Evolutionary conservation across 2,797 vertebrate species (phyloP).

Genomic region (Takifugu ocellatus): DNA sequence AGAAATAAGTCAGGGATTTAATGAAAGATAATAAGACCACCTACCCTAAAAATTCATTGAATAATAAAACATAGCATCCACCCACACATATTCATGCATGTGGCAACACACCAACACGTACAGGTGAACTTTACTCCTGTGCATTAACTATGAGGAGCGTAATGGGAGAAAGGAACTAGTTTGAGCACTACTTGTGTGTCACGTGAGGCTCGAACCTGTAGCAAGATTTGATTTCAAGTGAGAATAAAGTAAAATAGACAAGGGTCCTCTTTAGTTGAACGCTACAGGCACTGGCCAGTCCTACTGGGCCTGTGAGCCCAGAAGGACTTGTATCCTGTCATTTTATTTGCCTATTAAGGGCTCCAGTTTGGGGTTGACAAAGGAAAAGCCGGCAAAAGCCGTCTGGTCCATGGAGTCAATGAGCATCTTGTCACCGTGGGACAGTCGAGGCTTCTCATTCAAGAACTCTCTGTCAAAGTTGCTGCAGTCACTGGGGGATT

Average conservation of each 20-base stretch:
- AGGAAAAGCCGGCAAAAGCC: slow-evolving; percentile 91
- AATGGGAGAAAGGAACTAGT: not conserved
- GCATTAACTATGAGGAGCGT: too few species aligned
- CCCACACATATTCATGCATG: slow-evolving; percentile 1
- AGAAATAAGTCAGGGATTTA: slow-evolving; percentile 8
- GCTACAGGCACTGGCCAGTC: too few species aligned
- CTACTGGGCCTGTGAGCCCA: not conserved
- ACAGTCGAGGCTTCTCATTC: slow-evolving; percentile 90
- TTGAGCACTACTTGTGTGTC: too few species aligned
- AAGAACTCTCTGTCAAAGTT: slow-evolving; percentile 98
- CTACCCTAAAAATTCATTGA: slow-evolving; percentile 18
- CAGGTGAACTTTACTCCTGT: too few species aligned
- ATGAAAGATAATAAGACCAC: slow-evolving; percentile 10
- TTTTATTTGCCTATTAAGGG: slow-evolving; percentile 78
- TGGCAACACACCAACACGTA: not conserved
- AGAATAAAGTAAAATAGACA: too few species aligned
- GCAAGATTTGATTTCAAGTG: too few species aligned
- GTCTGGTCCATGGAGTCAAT: slow-evolving; percentile 95
- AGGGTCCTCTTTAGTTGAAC: too few species aligned
- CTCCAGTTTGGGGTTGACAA: slow-evolving; percentile 91
- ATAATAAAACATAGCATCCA: slow-evolving; percentile 27
- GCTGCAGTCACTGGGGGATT: slow-evolving; percentile 88
- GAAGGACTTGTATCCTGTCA: slow-evolving; percentile 30
- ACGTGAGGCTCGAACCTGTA: too few species aligned
- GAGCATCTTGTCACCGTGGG: slow-evolving; percentile 90